phyloP scores from a whole-genome alignment of 2,797 vertebrate species.

The Peromyscus attwateri region DNA sequence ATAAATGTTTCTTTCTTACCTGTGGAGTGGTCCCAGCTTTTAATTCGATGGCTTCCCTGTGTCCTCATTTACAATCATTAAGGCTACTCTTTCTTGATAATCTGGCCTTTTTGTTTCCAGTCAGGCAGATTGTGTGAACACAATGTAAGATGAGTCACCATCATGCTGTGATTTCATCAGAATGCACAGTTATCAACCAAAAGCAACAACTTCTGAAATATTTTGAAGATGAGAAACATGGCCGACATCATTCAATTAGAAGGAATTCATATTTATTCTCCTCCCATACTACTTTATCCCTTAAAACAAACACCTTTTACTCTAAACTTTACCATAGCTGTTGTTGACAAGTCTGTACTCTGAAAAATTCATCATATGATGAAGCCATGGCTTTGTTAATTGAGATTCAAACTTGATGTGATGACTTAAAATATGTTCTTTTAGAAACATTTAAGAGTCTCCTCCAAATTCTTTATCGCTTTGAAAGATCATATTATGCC shows the following conservation, averaged over 20 bases:
- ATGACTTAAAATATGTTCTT: not conserved
- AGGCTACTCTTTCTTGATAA: conserved; percentile 59
- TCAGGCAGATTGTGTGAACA: not conserved
- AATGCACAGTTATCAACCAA: not conserved
- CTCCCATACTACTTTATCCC: not conserved
- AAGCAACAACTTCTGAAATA: not conserved
- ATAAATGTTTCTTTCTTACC: too few species aligned
- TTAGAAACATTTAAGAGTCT: not conserved
- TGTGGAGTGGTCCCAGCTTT: not conserved
- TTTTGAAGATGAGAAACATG: not conserved
- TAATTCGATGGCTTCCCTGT: not conserved
- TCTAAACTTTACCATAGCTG: not conserved
- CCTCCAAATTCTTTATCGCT: not conserved
- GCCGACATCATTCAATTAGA: not conserved
- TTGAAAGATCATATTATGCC: not conserved
- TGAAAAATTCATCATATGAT: not conserved
- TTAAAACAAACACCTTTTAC: not conserved
- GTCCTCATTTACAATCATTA: not conserved
- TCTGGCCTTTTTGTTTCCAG: conserved; percentile 29
- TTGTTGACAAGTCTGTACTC: not conserved
- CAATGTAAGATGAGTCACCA: not conserved
- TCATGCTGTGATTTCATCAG: not conserved
- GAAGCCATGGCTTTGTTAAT: not conserved
- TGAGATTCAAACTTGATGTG: not conserved
- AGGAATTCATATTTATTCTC: not conserved